Evolutionary conservation across 2,888 invertebrate species (phyloP), one percentile per base, ranked within the genome.

Genomic region (Scaptomyza tumidula): DNA sequence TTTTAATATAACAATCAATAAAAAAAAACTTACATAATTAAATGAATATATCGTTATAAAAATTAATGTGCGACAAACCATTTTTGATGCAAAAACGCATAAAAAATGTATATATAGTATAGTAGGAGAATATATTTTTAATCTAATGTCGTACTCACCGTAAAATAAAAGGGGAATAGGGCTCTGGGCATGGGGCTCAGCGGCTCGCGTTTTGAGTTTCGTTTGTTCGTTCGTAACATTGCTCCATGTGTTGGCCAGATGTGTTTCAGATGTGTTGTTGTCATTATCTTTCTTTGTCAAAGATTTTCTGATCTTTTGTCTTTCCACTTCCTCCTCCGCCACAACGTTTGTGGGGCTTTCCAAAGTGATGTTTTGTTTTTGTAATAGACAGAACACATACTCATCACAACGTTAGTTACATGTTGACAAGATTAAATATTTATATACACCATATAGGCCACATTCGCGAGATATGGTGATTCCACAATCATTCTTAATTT

Each of bases 231-330:
- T 52, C 27, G 19, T 29, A 33, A 9, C 57, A 29, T 56, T 65
- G 29, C 10, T 58, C 45, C 86, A 86, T 69, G 56, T 84, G 83
- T 52, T 59, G 48, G 10, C 65, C 83, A 84, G 62, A 86, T 84
- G 83, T 81, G 71, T 13, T 45, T 84, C 84, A 81, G 67, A 84
- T 84, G 83, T 84, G 84, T 57, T 67, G 39, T 72, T 14, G 65
- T 67, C 65, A 71, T 70, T 80, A 70, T 75, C 52, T 55, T 54
- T 53, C 56, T 76, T 69, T 81, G 76, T 71, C 79, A 74, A 84
- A 76, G 59, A 68, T 65, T 49, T 43, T 62, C 19, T 37, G 66
- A 44, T 45, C 13, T 45, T 52, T 39, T 29, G 27, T 49, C 33
- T 39, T 39, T n/a, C n/a, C n/a, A n/a, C n/a, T 39, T 39, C 9